Evolutionary conservation across 2,888 invertebrate species (phyloP).

Genomic region (Escarpia spicata): DNA sequence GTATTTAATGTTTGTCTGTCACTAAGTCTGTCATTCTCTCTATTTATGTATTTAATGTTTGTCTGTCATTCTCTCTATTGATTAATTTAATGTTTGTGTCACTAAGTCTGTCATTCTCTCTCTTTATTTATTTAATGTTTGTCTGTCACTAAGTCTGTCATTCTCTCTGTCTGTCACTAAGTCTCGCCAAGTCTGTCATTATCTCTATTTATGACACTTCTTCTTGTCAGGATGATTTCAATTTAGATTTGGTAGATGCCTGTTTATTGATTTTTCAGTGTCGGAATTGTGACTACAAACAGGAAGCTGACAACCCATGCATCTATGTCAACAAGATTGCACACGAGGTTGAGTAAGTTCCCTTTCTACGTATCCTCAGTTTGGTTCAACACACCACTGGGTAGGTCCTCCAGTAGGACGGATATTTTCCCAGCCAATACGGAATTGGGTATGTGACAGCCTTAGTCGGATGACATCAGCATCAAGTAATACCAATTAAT

Average conservation of each 20-base stretch:
- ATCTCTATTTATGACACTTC: too few species aligned
- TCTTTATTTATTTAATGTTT: neutral
- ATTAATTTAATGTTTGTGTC: too few species aligned
- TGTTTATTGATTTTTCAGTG: conserved; percentile 70
- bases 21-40: too few species aligned
- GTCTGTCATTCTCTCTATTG: too few species aligned
- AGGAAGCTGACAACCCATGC: conserved; percentile 96
- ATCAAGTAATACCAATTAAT: neutral
- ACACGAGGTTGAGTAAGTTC: conserved; percentile 96
- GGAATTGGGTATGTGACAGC: neutral
- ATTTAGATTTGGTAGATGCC: neutral
- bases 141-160: too few species aligned
- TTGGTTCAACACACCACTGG: too few species aligned
- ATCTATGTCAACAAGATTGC: conserved; percentile 99
- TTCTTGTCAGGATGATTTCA: neutral
- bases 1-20: too few species aligned
- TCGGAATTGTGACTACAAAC: conserved; percentile 96
- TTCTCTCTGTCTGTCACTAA: too few species aligned
- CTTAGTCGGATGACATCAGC: neutral
- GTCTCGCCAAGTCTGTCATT: too few species aligned
- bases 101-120: too few species aligned
- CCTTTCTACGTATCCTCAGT: neutral
- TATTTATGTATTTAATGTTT: too few species aligned
- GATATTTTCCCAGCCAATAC: neutral
- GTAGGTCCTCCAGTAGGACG: too few species aligned